Base-by-base conservation (phyloP, 2,888 invertebrate species). In the Desoria tigrina region DNA sequence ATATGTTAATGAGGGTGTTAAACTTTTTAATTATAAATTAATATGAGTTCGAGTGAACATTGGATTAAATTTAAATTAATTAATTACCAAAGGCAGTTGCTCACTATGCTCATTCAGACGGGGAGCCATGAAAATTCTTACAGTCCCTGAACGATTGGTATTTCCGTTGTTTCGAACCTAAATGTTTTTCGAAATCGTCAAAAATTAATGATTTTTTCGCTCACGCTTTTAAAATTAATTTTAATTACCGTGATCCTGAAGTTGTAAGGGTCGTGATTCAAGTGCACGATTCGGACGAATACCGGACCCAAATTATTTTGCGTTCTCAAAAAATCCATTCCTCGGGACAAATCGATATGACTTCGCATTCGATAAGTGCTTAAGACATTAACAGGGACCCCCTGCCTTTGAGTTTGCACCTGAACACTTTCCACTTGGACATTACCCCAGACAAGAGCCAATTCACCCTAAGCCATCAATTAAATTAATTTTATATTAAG, bases 331-430 rank as follows among this genome's bases (percentile, higher is more conserved):
- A 92, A 92, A 81, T 92, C 92, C 78, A 93, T 83, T 0, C 93
- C 93, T 1, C 90, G 84, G 0, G 88, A 86, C 49, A 93, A 79
- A 77, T 92, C 88, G 72, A 92, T 84, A 58, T 88, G 87, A 64
- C 88, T 88, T 80, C 88, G 86, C 82, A 88, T 88, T 90, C 91
- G 92, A 80, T 86, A 88, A 0, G 91, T 91, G 66, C 50, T 91
- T 69, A 2, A 80, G 79, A n/a, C 54, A 63, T 62, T 62, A 7
- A n/a, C 28, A 23, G 42, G 72, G 61, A 0, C 80, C 69, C 74
- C 84, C n/a, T 81, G 76, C 16, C 81, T 76, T 1, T 84, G 80
- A 4, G 57, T 58, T 21, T 69, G 60, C 1, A 78, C 73, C 6
- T 69, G 63, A 6, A 77, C 61, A 16, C 68, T 65, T 3, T 60